Percentiles rank a stretch among this genome's conserved stretches.
These are phyloP conservation scores for Bradypodion pumilum DNA, from an alignment of 2,797 vertebrate genomes.

Conservation along the genomic window DNA sequence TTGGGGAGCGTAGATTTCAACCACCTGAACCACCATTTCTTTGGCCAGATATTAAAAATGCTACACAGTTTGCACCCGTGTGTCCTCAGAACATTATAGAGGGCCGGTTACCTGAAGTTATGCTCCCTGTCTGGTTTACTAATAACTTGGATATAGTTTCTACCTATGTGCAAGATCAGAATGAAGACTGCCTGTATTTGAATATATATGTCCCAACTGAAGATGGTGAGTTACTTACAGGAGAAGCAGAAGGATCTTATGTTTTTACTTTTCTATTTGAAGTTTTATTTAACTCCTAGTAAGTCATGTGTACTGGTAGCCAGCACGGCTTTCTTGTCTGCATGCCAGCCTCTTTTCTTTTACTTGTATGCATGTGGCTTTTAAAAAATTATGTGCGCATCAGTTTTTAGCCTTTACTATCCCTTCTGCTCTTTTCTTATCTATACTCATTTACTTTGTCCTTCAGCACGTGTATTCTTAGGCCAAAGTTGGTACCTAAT, in stretches of 20 bases:
- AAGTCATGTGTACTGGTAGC: conserved; percentile 75
- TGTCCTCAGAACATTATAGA: conserved; percentile 98
- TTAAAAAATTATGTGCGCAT: conserved; percentile 64
- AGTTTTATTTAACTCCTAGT: conserved; percentile 76
- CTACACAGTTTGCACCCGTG: conserved; percentile 93
- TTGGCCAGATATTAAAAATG: conserved; percentile 92
- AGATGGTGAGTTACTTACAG: conserved; percentile 95
- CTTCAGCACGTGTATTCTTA: conserved; percentile 82
- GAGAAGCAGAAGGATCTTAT: conserved; percentile 72
- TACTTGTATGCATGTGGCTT: conserved; percentile 84
- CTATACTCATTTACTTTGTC: conserved; percentile 67
- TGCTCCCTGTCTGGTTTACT: conserved; percentile 99
- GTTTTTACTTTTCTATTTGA: conserved; percentile 72
- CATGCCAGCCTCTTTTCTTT: conserved; percentile 77
- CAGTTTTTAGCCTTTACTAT: conserved; percentile 66
- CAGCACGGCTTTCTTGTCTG: conserved; percentile 81
- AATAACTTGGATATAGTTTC: conserved; percentile 97
- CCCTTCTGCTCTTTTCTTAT: conserved; percentile 61
- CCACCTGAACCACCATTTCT: conserved; percentile 89
- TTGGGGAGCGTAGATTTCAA: conserved; percentile 92
- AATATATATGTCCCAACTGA: conserved; percentile 99
- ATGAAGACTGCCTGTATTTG: conserved; percentile 96
- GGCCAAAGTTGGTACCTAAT: conserved; percentile 78
- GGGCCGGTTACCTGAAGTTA: conserved; percentile 95
- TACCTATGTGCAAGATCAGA: conserved; percentile 97